These are phyloP conservation scores for Nemoura dubitans DNA, from an alignment of 2,888 invertebrate species.

Conservation along the genomic window DNA sequence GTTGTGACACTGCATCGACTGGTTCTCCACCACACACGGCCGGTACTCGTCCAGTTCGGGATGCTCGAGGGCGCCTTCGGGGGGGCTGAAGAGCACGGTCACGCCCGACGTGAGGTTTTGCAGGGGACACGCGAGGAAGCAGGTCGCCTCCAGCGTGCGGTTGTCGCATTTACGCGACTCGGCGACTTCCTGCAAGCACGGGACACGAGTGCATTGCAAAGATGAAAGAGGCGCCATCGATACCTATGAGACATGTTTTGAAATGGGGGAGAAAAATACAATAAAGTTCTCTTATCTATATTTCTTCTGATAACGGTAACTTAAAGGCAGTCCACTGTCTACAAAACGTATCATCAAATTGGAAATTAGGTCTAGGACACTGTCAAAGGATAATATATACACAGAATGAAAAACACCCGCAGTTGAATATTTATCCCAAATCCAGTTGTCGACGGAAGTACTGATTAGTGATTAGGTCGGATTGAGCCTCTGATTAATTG, in stretches of 20 bases:
- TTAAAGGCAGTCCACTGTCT: too few species aligned
- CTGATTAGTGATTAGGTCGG: too few species aligned
- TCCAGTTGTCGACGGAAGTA: too few species aligned
- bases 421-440: too few species aligned
- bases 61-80: not conserved
- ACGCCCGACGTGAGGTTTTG: not conserved
- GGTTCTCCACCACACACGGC: slow-evolving; percentile 3
- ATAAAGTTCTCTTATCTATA: not conserved
- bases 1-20: not conserved
- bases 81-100: not conserved
- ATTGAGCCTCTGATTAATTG: too few species aligned
- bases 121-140: not conserved
- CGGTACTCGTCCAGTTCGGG: not conserved
- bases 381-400: too few species aligned
- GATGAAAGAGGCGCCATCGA: not conserved
- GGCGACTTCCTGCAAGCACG: not conserved
- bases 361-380: too few species aligned
- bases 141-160: slow-evolving; percentile 5
- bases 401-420: too few species aligned
- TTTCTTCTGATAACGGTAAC: not conserved
- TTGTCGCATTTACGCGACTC: not conserved
- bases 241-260: too few species aligned
- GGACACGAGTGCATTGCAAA: not conserved
- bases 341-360: too few species aligned
- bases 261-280: too few species aligned